phyloP scores from a whole-genome alignment of 2,888 invertebrate genomes.

The Cerceris ruficornis region DNA sequence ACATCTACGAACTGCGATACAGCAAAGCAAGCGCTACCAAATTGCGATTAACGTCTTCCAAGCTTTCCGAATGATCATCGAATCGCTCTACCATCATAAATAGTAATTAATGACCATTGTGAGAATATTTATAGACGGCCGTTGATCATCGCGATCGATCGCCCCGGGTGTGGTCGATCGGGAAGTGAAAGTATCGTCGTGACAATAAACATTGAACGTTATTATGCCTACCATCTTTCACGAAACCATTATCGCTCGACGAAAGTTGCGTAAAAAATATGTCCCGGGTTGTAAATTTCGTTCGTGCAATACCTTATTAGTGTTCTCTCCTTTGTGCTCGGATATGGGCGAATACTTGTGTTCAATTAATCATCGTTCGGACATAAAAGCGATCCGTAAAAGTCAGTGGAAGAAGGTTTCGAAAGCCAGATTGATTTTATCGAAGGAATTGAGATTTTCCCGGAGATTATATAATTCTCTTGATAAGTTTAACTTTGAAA shows the following conservation, averaged over 20 bases:
- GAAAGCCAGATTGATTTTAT: not conserved
- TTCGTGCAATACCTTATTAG: not conserved
- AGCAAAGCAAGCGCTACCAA: not conserved
- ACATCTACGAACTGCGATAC: not conserved
- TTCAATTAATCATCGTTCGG: conserved; percentile 13
- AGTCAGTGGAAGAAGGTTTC: not conserved
- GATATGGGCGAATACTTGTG: not conserved
- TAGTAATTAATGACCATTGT: conserved; percentile 21
- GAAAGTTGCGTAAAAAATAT: conserved; percentile 32
- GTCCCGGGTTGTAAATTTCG: conserved; percentile 30
- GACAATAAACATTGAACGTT: conserved; percentile 59
- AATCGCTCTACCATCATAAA: not conserved
- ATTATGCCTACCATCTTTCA: conserved; percentile 49
- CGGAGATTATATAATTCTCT: too few species aligned
- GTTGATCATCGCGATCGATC: conserved; percentile 44
- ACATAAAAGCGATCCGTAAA: conserved; percentile 1
- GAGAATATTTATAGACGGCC: conserved; percentile 26
- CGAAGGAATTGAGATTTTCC: too few species aligned
- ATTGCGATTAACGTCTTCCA: conserved; percentile 11
- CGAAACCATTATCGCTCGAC: conserved; percentile 38
- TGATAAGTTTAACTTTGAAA: too few species aligned
- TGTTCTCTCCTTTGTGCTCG: not conserved
- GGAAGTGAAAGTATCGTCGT: conserved; percentile 61
- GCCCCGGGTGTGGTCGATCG: conserved; percentile 43
- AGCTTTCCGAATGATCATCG: not conserved